Evolutionary conservation across 2,113 vertebrate genomes (phyloP), one percentile per base, ranked within the genome.

Genomic region (Vimba vimba): DNA sequence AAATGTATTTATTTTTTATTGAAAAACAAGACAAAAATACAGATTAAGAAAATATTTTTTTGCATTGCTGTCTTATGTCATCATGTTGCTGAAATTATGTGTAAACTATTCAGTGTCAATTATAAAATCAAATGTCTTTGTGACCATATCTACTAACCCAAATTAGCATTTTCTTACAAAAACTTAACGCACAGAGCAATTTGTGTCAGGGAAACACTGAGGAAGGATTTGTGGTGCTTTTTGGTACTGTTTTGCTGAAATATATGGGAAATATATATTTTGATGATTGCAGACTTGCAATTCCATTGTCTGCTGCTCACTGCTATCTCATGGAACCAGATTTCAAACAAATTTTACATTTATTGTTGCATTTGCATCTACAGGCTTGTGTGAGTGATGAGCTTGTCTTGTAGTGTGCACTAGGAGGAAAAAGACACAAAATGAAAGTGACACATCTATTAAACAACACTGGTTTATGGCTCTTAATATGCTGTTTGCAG

Each of bases 401-500:
- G 71, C n/a, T 7, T 75, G 39, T 75, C n/a, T 50, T 50, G 43
- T 75, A 47, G 43, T n/a, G n/a, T 75, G 71, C 6, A 10, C 30
- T 55, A 33, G 21, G 30, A 36, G 50, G 50, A 36, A 30, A 36
- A 57, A 52, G 25, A 25, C 59, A 62, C 30, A 79, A 79, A 79
- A 60, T 79, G 52, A 39, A 60, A 79, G 36, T 80, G 17, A 52
- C 79, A 52, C 9, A 1, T 27, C 60, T 30, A 82, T 68, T 82
- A 47, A 30, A 82, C 43, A 83, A 74, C 59, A 75, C 36, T 69
- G 45, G 7, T 36, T 57, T 52, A 73, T 60, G 4, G 25, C 64
- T 62, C 33, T 4, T 17, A 82, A 50, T 77, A 85, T 36, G 64
- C 73, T 43, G n/a, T 43, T 64, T 77, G 68, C 64, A 45, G 7